phyloP scores from a whole-genome alignment of 2,888 invertebrate genomes.

The Pycnomerus fuliginosus region DNA sequence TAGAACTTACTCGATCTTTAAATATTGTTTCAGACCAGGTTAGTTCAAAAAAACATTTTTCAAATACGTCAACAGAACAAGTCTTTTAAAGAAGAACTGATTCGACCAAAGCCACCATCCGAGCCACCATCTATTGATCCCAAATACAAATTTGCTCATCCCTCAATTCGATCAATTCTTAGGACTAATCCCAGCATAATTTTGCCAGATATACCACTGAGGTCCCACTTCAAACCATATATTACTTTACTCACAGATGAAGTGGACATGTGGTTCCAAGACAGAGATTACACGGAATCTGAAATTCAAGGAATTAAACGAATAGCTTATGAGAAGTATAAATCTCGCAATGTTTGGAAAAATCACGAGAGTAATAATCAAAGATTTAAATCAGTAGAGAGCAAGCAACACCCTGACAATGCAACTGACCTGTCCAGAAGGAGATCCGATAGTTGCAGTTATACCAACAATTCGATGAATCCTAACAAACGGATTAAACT shows the following conservation, averaged over 20 bases:
- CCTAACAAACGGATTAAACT: no score
- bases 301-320: conserved; percentile 7
- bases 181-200: conserved; percentile 25
- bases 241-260: conserved; percentile 31
- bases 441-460: no score
- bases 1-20: no score
- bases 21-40: background rate
- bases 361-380: no score
- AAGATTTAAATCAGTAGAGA: no score
- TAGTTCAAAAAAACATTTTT: conserved; percentile 8
- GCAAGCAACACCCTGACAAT: no score
- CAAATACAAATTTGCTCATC: conserved; percentile 24
- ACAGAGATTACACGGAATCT: conserved; percentile 2
- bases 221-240: conserved; percentile 24
- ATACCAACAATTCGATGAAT: no score
- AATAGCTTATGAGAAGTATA: no score
- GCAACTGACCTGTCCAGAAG: no score
- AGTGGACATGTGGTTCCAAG: conserved; percentile 30
- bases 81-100: conserved; percentile 1
- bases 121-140: background rate
- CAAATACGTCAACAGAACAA: conserved; percentile 20
- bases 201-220: conserved; percentile 26
- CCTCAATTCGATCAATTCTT: conserved; percentile 26
- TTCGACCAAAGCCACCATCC: background rate
- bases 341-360: no score